These are phyloP conservation scores for Cyprinodon variegatus DNA, from an alignment of 2,113 vertebrate genomes.

Conservation along the genomic window DNA sequence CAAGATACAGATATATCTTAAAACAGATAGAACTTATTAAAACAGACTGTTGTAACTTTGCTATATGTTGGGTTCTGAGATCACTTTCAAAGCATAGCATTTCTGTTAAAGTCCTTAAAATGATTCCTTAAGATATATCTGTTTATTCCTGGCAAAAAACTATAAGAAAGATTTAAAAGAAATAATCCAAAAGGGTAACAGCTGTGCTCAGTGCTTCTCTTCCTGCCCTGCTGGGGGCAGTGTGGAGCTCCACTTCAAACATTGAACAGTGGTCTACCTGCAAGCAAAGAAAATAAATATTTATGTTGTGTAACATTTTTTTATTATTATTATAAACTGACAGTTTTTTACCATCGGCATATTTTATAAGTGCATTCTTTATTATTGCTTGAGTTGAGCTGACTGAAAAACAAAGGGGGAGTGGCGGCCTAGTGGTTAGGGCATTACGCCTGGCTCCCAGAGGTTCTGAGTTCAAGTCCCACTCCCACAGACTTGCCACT, in stretches of 20 bases:
- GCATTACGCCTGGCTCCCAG: too few species aligned
- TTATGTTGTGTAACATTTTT: neutral
- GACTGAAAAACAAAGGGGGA: too few species aligned
- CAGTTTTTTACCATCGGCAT: too few species aligned
- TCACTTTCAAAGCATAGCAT: neutral
- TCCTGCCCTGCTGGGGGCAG: slow-evolving; percentile 33
- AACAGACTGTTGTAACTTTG: neutral
- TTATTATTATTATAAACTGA: neutral
- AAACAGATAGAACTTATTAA: neutral
- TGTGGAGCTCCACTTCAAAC: slow-evolving; percentile 42
- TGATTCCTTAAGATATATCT: neutral
- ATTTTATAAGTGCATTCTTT: too few species aligned
- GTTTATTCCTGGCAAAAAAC: neutral
- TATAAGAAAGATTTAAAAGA: neutral
- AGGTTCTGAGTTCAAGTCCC: too few species aligned
- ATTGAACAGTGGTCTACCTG: slow-evolving; percentile 77
- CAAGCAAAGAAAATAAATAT: neutral
- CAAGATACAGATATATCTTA: neutral
- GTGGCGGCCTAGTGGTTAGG: too few species aligned
- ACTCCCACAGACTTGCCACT: too few species aligned
- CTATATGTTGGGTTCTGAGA: neutral
- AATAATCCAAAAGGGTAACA: neutral
- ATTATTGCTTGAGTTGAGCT: too few species aligned
- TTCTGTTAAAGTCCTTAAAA: neutral
- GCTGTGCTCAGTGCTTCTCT: slow-evolving; percentile 7